phyloP scores from a whole-genome alignment of 2,113 vertebrate species.

The Psophia crepitans region DNA sequence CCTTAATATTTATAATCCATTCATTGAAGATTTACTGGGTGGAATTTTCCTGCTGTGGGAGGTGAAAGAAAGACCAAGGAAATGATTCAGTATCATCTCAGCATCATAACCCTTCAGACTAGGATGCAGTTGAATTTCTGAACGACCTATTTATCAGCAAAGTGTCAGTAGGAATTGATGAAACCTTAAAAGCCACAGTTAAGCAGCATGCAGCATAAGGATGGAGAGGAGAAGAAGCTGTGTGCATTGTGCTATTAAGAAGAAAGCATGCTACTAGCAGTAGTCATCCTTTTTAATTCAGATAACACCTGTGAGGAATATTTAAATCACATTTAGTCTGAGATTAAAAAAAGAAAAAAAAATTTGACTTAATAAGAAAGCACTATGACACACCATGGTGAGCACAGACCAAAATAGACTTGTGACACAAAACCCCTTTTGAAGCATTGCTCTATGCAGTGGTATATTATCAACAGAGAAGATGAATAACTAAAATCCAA shows the following conservation, averaged over 20 bases:
- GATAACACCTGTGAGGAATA: conserved; percentile 62
- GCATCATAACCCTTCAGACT: conserved; percentile 39
- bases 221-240: conserved; percentile 41
- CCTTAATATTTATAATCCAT: conserved; percentile 33
- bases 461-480: conserved; percentile 18
- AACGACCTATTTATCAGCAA: conserved; percentile 49
- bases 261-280: conserved; percentile 36
- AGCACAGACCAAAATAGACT: conserved; percentile 55
- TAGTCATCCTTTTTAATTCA: conserved; percentile 54
- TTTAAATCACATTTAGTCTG: conserved; percentile 62
- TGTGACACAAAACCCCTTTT: conserved; percentile 27
- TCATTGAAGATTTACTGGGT: conserved; percentile 23
- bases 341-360: conserved; percentile 12
- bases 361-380: conserved; percentile 33
- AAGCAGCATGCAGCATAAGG: conserved; percentile 49
- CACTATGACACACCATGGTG: not conserved
- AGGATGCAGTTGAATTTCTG: conserved; percentile 50
- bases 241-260: conserved; percentile 54
- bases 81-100: conserved; percentile 24
- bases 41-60: conserved; percentile 23
- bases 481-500: conserved; percentile 23
- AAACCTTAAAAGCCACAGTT: conserved; percentile 58
- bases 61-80: conserved; percentile 36
- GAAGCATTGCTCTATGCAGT: not conserved
- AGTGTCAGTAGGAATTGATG: conserved; percentile 53